Evolutionary conservation across 2,797 vertebrate genomes (phyloP).

Genomic region (Zenarchopterus dispar): DNA sequence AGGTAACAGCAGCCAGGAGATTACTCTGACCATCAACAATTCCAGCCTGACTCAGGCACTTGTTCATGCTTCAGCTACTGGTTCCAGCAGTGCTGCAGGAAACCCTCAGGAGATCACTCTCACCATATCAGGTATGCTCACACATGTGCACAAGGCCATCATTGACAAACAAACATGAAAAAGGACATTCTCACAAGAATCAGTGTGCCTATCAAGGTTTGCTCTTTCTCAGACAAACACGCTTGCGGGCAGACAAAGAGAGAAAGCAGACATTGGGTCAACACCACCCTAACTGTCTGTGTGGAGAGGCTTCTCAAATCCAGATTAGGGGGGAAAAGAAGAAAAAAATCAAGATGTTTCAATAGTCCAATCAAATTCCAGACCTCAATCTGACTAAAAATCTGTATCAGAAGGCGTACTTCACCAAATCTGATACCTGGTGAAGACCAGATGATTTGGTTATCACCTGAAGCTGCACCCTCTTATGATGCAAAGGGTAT

Average conservation of each 20-base stretch:
- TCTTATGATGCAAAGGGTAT: too few relatives aligned
- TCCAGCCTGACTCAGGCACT: slow-evolving; percentile 92
- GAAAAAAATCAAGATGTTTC: too few relatives aligned
- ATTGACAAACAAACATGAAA: slow-evolving; percentile 18
- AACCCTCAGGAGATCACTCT: slow-evolving; percentile 95
- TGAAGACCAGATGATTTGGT: too few relatives aligned
- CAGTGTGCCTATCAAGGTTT: slow-evolving; percentile 34
- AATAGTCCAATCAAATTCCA: too few relatives aligned
- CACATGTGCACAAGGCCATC: not conserved
- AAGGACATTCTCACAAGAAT: not conserved
- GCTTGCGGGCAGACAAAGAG: not conserved
- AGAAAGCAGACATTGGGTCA: slow-evolving; percentile 12
- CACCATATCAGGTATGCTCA: slow-evolving; percentile 91
- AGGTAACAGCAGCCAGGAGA: slow-evolving; percentile 87
- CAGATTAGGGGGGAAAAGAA: slow-evolving; percentile 1
- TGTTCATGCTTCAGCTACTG: slow-evolving; percentile 84
- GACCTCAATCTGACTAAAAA: too few relatives aligned
- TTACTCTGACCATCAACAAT: slow-evolving; percentile 98
- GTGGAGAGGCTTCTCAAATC: slow-evolving; percentile 6
- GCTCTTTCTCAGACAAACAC: slow-evolving; percentile 6
- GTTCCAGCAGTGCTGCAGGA: slow-evolving; percentile 74
- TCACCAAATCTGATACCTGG: too few relatives aligned
- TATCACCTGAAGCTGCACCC: too few relatives aligned
- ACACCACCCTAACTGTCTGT: slow-evolving; percentile 3
- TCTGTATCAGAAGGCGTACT: too few relatives aligned